phyloP scores from a whole-genome alignment of 2,888 invertebrate species.

The Drosophila mulleri region DNA sequence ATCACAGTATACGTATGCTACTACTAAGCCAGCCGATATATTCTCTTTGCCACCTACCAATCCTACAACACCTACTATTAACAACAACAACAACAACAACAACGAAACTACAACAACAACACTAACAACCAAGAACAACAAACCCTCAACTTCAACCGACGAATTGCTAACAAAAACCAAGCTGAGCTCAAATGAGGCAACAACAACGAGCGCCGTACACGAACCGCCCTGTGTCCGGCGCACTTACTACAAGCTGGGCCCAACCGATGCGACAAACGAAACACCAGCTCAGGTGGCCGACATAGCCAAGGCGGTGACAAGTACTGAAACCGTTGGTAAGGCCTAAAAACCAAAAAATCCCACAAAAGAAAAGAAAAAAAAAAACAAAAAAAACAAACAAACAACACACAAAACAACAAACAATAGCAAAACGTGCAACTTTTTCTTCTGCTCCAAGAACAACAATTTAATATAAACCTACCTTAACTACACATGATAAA shows the following conservation, averaged over 20 bases:
- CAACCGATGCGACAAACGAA: constrained; percentile 60
- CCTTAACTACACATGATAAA: constrained; percentile 52
- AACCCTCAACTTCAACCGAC: constrained; percentile 26
- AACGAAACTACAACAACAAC: constrained; percentile 50
- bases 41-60: constrained; percentile 78
- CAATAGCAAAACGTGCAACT: constrained; percentile 25
- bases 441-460: constrained; percentile 6
- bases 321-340: constrained; percentile 70
- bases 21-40: constrained; percentile 80
- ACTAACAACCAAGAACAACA: constrained; percentile 52
- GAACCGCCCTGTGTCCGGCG: constrained; percentile 79
- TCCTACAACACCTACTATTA: constrained; percentile 70
- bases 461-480: constrained; percentile 34
- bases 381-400: constrained; percentile 5
- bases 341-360: constrained; percentile 24
- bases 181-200: constrained; percentile 71
- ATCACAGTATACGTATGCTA: constrained; percentile 81
- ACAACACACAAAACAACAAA: constrained; percentile 22
- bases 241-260: constrained; percentile 82
- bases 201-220: constrained; percentile 59
- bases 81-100: constrained; percentile 70
- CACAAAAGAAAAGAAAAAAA: constrained; percentile 12
- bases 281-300: constrained; percentile 14
- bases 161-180: constrained; percentile 77
- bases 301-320: constrained; percentile 58